Evolutionary conservation across 2,797 vertebrate genomes (phyloP).

Genomic region (Glossophaga mutica): DNA sequence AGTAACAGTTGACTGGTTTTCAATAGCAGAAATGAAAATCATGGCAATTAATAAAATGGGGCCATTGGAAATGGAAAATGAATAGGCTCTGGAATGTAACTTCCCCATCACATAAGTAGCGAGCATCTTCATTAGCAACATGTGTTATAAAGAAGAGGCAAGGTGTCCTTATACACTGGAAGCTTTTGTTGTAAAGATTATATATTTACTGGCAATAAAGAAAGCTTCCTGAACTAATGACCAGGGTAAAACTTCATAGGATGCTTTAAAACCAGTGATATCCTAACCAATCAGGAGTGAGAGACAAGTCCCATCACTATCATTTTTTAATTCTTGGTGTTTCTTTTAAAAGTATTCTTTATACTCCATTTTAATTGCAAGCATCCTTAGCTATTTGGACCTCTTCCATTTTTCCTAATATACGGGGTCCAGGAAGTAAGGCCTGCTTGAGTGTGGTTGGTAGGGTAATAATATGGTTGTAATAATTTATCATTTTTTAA

Average conservation of each 20-base stretch:
- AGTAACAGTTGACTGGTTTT: conserved; percentile 2
- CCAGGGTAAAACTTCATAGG: neutral
- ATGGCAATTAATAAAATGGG: neutral
- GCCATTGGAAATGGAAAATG: neutral
- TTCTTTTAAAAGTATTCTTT: neutral
- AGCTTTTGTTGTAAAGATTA: neutral
- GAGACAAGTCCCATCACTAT: neutral
- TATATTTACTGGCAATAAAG: neutral
- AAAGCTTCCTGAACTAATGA: neutral
- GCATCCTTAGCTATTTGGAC: neutral
- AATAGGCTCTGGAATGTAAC: neutral
- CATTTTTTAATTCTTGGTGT: neutral
- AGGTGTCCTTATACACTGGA: neutral
- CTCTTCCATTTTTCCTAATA: neutral
- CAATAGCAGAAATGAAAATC: neutral
- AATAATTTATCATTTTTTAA: no score
- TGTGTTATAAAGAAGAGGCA: neutral
- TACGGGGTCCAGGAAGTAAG: no score
- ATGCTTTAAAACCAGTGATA: neutral
- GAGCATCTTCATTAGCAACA: neutral
- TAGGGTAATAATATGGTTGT: no score
- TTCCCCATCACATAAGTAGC: neutral
- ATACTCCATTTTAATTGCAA: neutral
- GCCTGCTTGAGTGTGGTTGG: no score
- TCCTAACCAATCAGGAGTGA: neutral